Evolutionary conservation across 2,888 invertebrate genomes (phyloP).

Genomic region (Lasioglossum leucozonium): DNA sequence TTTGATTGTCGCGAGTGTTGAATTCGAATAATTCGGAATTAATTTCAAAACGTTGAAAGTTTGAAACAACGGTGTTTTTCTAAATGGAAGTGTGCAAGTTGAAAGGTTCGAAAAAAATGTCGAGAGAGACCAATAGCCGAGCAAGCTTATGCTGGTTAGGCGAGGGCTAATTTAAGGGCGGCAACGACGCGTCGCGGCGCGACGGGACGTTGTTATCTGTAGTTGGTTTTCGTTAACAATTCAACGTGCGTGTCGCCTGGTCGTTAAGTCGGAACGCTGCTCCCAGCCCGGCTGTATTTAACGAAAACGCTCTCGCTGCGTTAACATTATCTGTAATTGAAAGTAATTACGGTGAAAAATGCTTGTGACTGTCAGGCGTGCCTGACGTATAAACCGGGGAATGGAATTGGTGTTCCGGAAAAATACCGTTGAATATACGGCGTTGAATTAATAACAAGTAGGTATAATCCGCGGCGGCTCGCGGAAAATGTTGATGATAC

Average conservation of each 20-base stretch:
- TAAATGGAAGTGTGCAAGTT: neutral
- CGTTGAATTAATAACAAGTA: constrained; percentile 30
- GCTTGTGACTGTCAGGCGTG: constrained; percentile 30
- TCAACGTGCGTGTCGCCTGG: constrained; percentile 47
- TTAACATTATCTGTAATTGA: constrained; percentile 59
- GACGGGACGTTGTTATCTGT: constrained; percentile 37
- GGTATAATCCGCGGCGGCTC: constrained; percentile 29
- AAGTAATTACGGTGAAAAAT: constrained; percentile 60
- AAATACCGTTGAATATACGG: constrained; percentile 18
- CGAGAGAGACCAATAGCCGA: neutral
- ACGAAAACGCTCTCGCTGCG: constrained; percentile 40
- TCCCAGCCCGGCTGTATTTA: constrained; percentile 22
- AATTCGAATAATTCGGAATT: neutral
- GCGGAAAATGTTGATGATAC: constrained; percentile 5
- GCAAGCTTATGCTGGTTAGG: neutral
- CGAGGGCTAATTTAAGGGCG: constrained; percentile 13
- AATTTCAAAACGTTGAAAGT: neutral
- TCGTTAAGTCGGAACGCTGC: constrained; percentile 43
- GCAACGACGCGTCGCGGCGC: too few species aligned
- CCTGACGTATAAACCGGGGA: constrained; percentile 19
- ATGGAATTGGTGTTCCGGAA: neutral
- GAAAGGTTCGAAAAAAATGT: neutral
- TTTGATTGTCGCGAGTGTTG: neutral
- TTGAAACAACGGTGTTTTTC: neutral
- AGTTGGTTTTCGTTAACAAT: constrained; percentile 57